Evolutionary conservation across 2,113 vertebrate genomes (phyloP).

Genomic region (Cyprinodon tularosa): DNA sequence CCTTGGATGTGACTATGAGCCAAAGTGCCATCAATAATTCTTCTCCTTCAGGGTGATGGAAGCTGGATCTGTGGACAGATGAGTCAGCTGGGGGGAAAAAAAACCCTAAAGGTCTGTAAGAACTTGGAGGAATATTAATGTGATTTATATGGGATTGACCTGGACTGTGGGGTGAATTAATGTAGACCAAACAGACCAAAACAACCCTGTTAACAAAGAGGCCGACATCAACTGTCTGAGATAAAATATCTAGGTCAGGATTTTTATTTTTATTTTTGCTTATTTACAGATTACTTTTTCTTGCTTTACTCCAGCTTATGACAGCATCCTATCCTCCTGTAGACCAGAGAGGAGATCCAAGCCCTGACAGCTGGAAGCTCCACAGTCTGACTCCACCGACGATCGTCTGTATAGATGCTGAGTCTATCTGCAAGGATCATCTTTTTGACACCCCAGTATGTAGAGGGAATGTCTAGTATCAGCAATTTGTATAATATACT

Average conservation of each 20-base stretch:
- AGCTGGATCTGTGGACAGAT: constrained; percentile 32
- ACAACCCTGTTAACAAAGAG: background rate
- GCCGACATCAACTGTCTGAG: no score
- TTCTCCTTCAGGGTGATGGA: constrained; percentile 28
- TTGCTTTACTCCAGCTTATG: constrained; percentile 14
- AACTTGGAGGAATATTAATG: constrained; percentile 29
- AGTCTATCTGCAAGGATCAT: background rate
- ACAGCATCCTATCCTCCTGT: constrained; percentile 13
- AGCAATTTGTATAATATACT: no score
- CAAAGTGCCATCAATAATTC: constrained; percentile 54
- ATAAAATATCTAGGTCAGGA: background rate
- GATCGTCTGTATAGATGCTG: background rate
- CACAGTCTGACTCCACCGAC: background rate
- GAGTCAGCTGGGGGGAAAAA: constrained; percentile 50
- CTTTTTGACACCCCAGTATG: no score
- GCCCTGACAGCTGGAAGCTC: background rate
- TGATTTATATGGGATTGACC: constrained; percentile 21
- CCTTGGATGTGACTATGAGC: constrained; percentile 30
- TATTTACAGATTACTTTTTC: background rate
- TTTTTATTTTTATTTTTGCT: background rate
- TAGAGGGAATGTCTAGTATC: no score
- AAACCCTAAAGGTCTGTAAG: constrained; percentile 39
- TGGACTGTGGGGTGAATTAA: constrained; percentile 30
- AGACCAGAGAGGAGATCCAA: constrained; percentile 26
- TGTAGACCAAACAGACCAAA: background rate